A percentile compares a stretch with the other conserved stretches of the same genome.
Evolutionary conservation across 2,888 invertebrate species (phyloP).

Genomic region (Patella caerulea): DNA sequence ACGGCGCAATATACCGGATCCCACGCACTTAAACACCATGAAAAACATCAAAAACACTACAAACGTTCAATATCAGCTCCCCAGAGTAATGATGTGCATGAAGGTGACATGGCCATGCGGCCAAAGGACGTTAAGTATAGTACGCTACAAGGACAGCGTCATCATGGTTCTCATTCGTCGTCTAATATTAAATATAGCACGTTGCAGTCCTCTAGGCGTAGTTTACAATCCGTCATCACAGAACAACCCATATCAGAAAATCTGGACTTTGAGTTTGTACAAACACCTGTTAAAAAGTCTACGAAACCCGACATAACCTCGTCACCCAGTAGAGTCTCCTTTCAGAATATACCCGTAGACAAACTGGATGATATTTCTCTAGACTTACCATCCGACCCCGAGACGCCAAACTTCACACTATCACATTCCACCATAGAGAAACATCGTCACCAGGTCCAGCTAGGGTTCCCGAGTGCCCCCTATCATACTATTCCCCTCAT

Average conservation of each 20-base stretch:
- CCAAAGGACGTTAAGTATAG: background rate
- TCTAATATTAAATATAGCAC: background rate
- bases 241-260: slow-evolving; percentile 15
- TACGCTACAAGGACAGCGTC: background rate
- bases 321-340: slow-evolving; percentile 19
- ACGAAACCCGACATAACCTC: slow-evolving; percentile 12
- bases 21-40: background rate
- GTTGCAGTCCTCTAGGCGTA: slow-evolving; percentile 7
- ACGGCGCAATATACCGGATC: background rate
- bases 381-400: slow-evolving; percentile 20
- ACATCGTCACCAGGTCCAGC: slow-evolving; percentile 48
- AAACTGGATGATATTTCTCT: slow-evolving; percentile 24
- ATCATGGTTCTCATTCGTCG: background rate
- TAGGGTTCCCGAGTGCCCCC: slow-evolving; percentile 68
- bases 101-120: background rate
- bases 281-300: slow-evolving; percentile 8
- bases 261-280: background rate
- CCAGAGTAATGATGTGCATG: background rate
- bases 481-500: slow-evolving; percentile 71
- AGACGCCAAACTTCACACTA: slow-evolving; percentile 6
- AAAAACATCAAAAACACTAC: background rate
- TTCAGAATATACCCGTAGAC: slow-evolving; percentile 9
- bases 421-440: slow-evolving; percentile 41
- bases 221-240: slow-evolving; percentile 13
- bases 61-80: background rate